Conservation (phyloP, 1,140 invertebrate species). For the Myzus persicae region DNA sequence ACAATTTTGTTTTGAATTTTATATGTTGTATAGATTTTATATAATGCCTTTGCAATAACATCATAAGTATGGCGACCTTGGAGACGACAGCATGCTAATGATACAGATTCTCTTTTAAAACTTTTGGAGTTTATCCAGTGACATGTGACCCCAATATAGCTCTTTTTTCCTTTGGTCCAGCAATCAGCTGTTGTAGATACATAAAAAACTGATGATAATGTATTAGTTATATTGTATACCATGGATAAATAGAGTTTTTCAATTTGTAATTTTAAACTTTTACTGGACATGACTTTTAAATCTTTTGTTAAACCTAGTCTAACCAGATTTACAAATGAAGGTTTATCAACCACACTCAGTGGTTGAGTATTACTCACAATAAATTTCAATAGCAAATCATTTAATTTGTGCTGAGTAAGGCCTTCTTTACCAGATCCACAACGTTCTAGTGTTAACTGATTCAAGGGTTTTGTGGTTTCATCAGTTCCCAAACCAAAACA, state of each 20-base stretch:
- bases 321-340: background rate
- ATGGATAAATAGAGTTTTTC: background rate
- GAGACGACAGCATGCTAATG: background rate
- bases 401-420: too few species aligned
- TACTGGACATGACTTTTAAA: background rate
- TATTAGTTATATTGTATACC: background rate
- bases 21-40: constrained; percentile 33
- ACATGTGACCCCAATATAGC: background rate
- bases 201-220: background rate
- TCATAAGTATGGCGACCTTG: background rate
- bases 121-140: background rate
- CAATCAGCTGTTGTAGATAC: background rate
- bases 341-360: constrained; percentile 10
- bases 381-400: background rate
- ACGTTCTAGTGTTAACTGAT: too few species aligned
- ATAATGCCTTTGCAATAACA: background rate
- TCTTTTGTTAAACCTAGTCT: background rate
- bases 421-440: too few species aligned
- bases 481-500: too few species aligned
- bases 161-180: background rate
- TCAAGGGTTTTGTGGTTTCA: too few species aligned
- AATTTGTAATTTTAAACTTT: background rate
- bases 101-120: background rate
- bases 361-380: constrained; percentile 11
- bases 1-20: constrained; percentile 45